Base-by-base conservation (phyloP, 1,140 invertebrate genomes). In the Panonychus citri region DNA sequence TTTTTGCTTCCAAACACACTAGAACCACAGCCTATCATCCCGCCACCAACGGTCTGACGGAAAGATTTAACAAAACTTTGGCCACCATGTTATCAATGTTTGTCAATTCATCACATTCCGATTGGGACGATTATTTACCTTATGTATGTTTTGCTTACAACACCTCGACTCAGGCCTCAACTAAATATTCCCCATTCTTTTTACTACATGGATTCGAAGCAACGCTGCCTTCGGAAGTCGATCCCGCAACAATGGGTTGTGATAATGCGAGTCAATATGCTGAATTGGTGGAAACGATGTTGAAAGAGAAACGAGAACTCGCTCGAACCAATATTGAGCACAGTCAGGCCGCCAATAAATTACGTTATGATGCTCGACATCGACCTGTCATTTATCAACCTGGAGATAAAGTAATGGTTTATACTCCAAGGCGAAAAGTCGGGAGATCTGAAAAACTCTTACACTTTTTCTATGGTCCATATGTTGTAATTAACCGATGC, bases 61-160 rank as follows among this genome's bases (percentile, higher is more conserved):
- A 63, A 53, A 54, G 56, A 4, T 61, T 64, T 30, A 65, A 64
- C 49, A 56, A 56, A 19, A 60, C 58, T 0, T 30, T 69, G 0
- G 59, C 62, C 17, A 19, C 55, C n/a, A 64, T 64, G 59, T 34
- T 69, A 13, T 62, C 62, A 37, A 59, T 66, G 52, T 66, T 62
- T 57, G 46, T 55, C 3, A 59, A 62, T 26, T 43, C 57, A 56
- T 57, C 59, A 3, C 54, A 52, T 25, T 3, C 2, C 2, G 61
- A 69, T 39, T 69, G 66, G 69, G 65, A 70, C 55, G 51, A 53
- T 25, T 64, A 62, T 51, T 30, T 68, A 17, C 57, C 57, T 21
- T 61, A 59, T 10, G 40, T 61, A 13, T 49, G 48, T 8, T 52
- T 55, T 21, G 51, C 58, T 13, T 59, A 57, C 19, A 60, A 58